phyloP scores from a whole-genome alignment of 2,113 vertebrate genomes.

The Sitta europaea region DNA sequence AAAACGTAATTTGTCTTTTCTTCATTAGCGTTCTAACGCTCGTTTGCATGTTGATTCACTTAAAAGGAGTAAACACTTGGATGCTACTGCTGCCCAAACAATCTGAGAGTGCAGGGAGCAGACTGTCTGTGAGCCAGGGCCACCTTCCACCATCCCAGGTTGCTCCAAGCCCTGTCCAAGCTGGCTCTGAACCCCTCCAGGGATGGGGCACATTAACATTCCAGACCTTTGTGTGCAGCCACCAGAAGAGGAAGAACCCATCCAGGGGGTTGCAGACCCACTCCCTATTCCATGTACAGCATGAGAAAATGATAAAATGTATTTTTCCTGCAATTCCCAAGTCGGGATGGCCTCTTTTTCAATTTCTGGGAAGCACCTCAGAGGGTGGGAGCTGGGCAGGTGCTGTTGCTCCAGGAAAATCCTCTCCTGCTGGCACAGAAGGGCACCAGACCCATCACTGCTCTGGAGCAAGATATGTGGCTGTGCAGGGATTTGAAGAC shows the following conservation, averaged over 20 bases:
- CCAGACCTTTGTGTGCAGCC: not conserved
- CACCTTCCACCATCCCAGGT: not conserved
- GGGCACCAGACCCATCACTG: not conserved
- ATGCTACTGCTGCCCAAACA: not conserved
- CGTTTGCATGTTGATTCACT: not conserved
- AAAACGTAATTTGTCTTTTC: conserved; percentile 8
- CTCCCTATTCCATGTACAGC: not conserved
- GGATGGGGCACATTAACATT: not conserved
- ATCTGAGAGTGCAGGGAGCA: not conserved
- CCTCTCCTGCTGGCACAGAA: not conserved
- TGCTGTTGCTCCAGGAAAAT: not conserved
- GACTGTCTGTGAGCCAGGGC: not conserved
- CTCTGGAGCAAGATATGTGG: not conserved
- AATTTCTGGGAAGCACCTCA: not conserved
- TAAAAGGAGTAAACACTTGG: not conserved
- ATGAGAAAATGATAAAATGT: not conserved
- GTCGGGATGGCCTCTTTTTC: not conserved
- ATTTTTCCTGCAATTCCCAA: accelerated
- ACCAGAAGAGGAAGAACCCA: not conserved
- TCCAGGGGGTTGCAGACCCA: not conserved
- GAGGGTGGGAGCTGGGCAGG: not conserved
- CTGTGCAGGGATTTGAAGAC: not conserved
- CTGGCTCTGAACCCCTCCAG: not conserved
- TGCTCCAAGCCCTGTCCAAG: accelerated
- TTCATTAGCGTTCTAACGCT: not conserved